Base-by-base conservation (phyloP, 2,113 vertebrate genomes). In the Pyrgilauda ruficollis region DNA sequence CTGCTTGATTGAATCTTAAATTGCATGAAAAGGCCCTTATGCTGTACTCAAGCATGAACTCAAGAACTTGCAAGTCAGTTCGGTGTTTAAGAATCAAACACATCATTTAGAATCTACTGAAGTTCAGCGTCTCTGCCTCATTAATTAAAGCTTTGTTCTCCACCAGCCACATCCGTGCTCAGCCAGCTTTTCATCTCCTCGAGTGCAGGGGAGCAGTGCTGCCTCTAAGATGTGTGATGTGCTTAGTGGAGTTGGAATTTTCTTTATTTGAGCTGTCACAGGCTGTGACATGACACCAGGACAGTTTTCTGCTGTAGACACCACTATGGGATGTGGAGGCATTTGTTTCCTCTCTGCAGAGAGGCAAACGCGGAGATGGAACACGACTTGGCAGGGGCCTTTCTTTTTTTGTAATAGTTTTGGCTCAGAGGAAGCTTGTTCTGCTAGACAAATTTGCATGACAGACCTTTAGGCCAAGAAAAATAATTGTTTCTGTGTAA, bases 31-130 rank as follows among this genome's bases (percentile, higher is more conserved):
- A 96, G 47, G 55, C 69, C 66, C 80, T 97, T 94, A 72, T 50
- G 73, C 58, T 89, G 70, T 82, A 68, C 93, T 94, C 72, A 77
- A 77, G 50, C 39, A 47, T 87, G 66, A 95, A 76, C 88, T 94
- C 87, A 83, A 95, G 94, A 82, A 73, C 73, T 87, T 86, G 72
- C 58, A 82, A 96, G 94, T 90, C 73, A 80, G 82, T 94, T 92
- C 2, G 0, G 77, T 94, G 72, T 94, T 97, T 95, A 94, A 94
- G 74, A 91, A 85, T 84, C 87, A 95, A 89, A 73, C 55, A 68
- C 63, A 84, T 87, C n/a, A 35, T 89, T 93, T 86, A 70, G 80
- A 69, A 61, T 68, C 66, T 58, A 39, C 72, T 95, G 78, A 93
- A 94, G 62, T 91, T 92, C 53, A 41, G 61, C 30, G 13, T 92